Conservation (phyloP, 2,888 invertebrate species). For the Acanthosoma haemorrhoidale region DNA sequence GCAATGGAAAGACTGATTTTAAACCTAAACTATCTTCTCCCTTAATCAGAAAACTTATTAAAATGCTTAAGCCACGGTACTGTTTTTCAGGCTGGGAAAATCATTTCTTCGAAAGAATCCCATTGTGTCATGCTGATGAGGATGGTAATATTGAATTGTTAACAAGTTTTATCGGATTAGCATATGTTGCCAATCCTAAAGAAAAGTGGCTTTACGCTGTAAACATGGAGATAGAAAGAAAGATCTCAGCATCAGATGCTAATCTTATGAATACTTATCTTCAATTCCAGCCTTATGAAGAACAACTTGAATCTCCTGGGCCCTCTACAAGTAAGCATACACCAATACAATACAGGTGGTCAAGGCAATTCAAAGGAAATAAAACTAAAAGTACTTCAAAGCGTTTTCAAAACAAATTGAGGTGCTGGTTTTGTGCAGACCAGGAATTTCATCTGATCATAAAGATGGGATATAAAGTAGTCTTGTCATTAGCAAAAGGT, state of each 20-base stretch:
- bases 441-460: not conserved
- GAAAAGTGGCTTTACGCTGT: slow-evolving; percentile 4
- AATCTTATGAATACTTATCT: not conserved
- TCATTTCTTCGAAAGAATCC: not conserved
- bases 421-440: not conserved
- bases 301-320: not conserved
- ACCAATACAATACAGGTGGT: not conserved
- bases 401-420: not conserved
- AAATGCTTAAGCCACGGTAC: not conserved
- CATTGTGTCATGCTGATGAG: not conserved
- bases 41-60: not conserved
- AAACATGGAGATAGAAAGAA: not conserved
- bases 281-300: not conserved
- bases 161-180: not conserved
- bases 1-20: not conserved
- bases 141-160: not conserved
- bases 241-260: not conserved
- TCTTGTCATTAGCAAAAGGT: not conserved
- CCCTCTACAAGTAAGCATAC: not conserved
- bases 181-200: not conserved
- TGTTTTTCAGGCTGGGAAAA: not conserved
- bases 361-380: not conserved
- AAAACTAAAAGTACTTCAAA: not conserved
- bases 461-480: not conserved
- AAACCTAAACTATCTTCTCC: not conserved